Evolutionary conservation across 2,888 invertebrate genomes (phyloP), one percentile per base, ranked within the genome.

Genomic region (Asteroscopus sphinx): DNA sequence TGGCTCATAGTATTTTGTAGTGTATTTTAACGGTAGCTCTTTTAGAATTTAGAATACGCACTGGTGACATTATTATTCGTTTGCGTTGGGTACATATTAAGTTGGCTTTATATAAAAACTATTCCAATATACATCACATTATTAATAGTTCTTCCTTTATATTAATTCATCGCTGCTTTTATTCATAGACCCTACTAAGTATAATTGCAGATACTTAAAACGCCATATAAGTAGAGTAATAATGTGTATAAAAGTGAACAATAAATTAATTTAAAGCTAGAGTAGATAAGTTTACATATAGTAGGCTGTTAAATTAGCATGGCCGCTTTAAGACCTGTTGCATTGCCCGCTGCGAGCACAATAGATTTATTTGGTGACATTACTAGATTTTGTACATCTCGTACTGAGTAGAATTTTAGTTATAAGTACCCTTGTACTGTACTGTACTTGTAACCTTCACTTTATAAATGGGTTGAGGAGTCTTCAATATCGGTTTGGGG

Each of bases 251-350:
- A 53, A 69, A 56, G 17, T 46, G 25, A 46, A 33, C 46, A 42
- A 44, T 69, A 67, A 41, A 42, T 66, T 44, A 65, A 70, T 67
- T 44, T 44, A 45, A 52, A 56, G 35, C 21, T 35, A 32, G 36
- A 45, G 40, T 6, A n/a, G n/a, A n/a, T n/a, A 72, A 73, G 62
- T 68, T 73, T 57, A 44, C 45, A 35, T 57, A 44, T 42, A 35
- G 61, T 74, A 73, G 77, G 75, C 71, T 45, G 61, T 67, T 61
- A 58, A 72, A 69, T 68, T 70, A 68, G 73, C 69, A 70, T 73
- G 65, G 52, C 49, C 42, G 58, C 41, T 41, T 40, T 47, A 28
- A 59, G 67, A 76, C 76, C 77, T 76, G 76, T 76, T 76, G 76
- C 77, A 37, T 65, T 46, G 44, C 40, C 40, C 48, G 56, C 47